Evolutionary conservation across 2,113 vertebrate species (phyloP), one percentile per base, ranked within the genome.

Genomic region (Promerops cafer): DNA sequence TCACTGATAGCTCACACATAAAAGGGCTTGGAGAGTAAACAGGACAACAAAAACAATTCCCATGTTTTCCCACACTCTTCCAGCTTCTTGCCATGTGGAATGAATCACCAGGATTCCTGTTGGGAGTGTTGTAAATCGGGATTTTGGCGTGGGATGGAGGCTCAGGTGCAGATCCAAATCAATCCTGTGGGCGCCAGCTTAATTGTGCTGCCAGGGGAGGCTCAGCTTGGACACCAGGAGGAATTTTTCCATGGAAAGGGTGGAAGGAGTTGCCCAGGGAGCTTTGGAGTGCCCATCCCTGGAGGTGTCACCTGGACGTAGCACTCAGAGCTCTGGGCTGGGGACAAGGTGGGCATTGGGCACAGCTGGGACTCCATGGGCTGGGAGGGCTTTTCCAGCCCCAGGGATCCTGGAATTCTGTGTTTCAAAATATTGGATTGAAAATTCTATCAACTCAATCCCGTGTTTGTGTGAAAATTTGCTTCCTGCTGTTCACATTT

Each of bases 31-130:
- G 21, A 16, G 22, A 82, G 19, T 5, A 20, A 87, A 47, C 22
- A 77, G 77, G 37, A 69, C 69, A 89, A 80, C 74, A 92, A 88
- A 83, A 96, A 13, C 63, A 90, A 50, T 21, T 53, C 28, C 35
- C 13, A 2, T 21, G 18, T 27, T 88, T 52, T 70, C 47, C 45
- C 30, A 61, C 18, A 82, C 31, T 70, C 52, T 70, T 84, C 53
- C 65, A 87, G 31, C 45, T 81, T 37, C 61, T 69, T 57, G 53
- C n/a, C 18, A 16, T 0, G 21, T 44, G 61, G 52, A 35, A 28
- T 91, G 78, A 90, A 74, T 93, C 82, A 63, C 13, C 22, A 44
- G 35, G 49, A 50, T 42, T 83, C 42, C 66, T 76, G 56, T 13
- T 28, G 7, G 56, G 27, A 9, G 13, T 50, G 87, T 28, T 37